Base-by-base conservation (phyloP, 2,888 invertebrate genomes). In the Callosobruchus maculatus region DNA sequence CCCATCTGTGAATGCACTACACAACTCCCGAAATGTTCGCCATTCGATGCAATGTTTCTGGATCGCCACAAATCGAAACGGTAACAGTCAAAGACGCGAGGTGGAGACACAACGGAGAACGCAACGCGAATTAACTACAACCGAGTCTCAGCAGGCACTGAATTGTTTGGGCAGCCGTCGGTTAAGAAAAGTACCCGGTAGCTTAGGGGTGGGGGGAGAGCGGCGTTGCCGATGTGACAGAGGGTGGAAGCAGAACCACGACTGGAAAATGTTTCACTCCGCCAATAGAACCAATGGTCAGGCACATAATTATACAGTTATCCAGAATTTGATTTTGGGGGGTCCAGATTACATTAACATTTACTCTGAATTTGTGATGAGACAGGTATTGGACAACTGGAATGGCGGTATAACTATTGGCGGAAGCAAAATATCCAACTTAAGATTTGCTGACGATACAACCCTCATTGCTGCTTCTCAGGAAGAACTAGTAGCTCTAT, bases 1-100 rank as follows among this genome's bases (percentile, higher is more conserved):
- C 87, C 87, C 87, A 87, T 87, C 83, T 80, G 80, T 79, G 75
- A 78, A 77, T 73, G 66, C 74, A 75, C 74, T 68, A 21, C 68
- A 68, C 68, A 18, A 68, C 22, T 21, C 22, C 68, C 5, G 68
- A 5, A 68, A 76, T 75, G 74, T 74, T 73, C 72, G 71, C 75
- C 73, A 71, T 67, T 49, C 74, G 70, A 49, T 68, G 70, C 72
- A 75, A 71, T 70, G 70, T 72, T 72, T 73, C 67, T 74, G 72
- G 68, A 73, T 75, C 70, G 68, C n/a, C n/a, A n/a, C n/a, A n/a
- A n/a, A n/a, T n/a, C n/a, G 68, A 31, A 67, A 71, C 68, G 68
- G 20, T 21, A 5, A 68, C 22, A 22, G n/a, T 66, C 18, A 68
- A 68, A 71, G 22, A n/a, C n/a, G 22, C 66, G 21, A 30, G 31